Conservation (phyloP, 2,797 vertebrate species). For the Borostomias antarcticus region DNA sequence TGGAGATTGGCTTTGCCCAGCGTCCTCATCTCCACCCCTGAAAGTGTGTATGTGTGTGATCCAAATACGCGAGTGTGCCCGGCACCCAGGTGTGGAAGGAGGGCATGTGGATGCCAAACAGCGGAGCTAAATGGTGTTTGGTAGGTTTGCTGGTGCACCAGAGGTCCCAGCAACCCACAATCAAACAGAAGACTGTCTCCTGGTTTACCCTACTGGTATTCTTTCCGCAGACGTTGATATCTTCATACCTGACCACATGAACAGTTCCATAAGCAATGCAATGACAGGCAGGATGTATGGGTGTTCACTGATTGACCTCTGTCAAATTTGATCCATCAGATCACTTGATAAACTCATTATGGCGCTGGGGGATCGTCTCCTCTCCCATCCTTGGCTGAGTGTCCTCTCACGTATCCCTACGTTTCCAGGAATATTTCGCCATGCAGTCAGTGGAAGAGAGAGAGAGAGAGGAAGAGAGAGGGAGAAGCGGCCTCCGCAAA, state of each 20-base stretch:
- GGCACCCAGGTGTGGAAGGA: slow-evolving; percentile 67
- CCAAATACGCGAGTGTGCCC: slow-evolving; percentile 74
- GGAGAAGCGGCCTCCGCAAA: slow-evolving; percentile 50
- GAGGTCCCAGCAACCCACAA: neutral
- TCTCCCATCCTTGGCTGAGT: slow-evolving; percentile 13
- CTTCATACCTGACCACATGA: neutral
- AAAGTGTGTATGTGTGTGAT: slow-evolving; percentile 52
- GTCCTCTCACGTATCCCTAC: slow-evolving; percentile 40
- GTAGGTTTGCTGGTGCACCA: slow-evolving; percentile 27
- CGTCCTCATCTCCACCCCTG: slow-evolving; percentile 51
- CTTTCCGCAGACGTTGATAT: neutral
- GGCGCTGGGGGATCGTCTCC: neutral
- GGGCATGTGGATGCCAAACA: slow-evolving; percentile 33
- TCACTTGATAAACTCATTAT: neutral
- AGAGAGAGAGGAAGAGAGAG: slow-evolving; percentile 24
- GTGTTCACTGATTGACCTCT: neutral
- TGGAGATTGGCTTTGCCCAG: slow-evolving; percentile 62
- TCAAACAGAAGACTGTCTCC: too few relatives aligned
- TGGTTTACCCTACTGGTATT: neutral
- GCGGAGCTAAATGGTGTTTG: slow-evolving; percentile 48
- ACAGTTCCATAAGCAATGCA: too few relatives aligned
- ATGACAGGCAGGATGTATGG: neutral
- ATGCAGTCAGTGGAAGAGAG: slow-evolving; percentile 17
- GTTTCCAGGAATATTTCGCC: slow-evolving; percentile 59
- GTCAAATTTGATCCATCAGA: neutral